Conservation (phyloP, 53 echinoderm and acorn worm genomes). For the Crossaster papposus region DNA sequence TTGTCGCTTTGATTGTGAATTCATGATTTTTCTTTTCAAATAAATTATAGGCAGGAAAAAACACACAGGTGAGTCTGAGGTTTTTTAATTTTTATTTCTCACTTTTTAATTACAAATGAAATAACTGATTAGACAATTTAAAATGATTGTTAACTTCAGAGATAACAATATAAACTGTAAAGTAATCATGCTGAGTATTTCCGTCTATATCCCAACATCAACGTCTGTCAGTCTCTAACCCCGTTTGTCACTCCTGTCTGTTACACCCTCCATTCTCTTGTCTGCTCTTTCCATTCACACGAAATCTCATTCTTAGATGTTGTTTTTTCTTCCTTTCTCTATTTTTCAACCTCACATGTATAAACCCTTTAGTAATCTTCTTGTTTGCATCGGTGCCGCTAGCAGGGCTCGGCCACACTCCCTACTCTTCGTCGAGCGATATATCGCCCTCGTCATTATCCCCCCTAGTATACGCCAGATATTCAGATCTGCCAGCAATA, state of each 20-base stretch:
- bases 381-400: slow-evolving; percentile 33
- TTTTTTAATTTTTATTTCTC: no score
- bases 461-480: slow-evolving; percentile 55
- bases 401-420: slow-evolving; percentile 23
- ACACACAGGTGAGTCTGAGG: no score
- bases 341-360: neutral
- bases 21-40: neutral
- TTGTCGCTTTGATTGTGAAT: neutral
- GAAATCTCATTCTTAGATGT: slow-evolving; percentile 32
- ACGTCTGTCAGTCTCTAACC: neutral
- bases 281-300: slow-evolving; percentile 28
- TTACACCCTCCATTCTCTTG: neutral
- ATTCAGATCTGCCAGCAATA: slow-evolving; percentile 42
- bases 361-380: neutral
- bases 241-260: slow-evolving; percentile 1
- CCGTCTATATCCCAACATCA: neutral
- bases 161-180: neutral
- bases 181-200: neutral
- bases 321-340: slow-evolving; percentile 2
- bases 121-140: no score
- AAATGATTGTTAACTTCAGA: neutral
- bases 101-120: no score
- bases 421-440: slow-evolving; percentile 17
- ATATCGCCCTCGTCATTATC: slow-evolving; percentile 47
- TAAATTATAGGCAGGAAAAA: neutral